phyloP scores from a whole-genome alignment of 2,888 invertebrate species.

The Synanthedon tipuliformis region DNA sequence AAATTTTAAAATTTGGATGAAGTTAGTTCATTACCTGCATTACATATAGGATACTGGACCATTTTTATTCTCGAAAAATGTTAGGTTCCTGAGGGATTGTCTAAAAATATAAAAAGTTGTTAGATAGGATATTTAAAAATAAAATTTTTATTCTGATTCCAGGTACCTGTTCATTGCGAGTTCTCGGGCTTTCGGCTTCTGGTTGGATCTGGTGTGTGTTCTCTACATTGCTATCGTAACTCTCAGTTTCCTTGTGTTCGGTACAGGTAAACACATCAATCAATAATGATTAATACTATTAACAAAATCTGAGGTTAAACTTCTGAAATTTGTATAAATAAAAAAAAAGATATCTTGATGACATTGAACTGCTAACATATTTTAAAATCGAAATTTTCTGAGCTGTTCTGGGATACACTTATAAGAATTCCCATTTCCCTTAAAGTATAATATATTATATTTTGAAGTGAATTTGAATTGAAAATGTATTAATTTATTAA shows the following conservation, averaged over 20 bases:
- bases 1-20: too few relatives aligned
- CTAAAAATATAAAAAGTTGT: neutral
- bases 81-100: too few relatives aligned
- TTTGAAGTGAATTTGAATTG: neutral
- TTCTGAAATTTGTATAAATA: too few relatives aligned
- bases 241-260: conserved; percentile 82
- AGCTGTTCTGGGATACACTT: neutral
- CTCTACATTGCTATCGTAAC: conserved; percentile 88
- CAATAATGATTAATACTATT: too few relatives aligned
- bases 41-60: too few relatives aligned
- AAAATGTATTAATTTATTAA: neutral
- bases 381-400: too few relatives aligned
- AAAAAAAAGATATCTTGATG: too few relatives aligned
- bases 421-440: neutral
- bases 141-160: conserved; percentile 8
- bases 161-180: conserved; percentile 87
- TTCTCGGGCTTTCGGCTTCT: conserved; percentile 93
- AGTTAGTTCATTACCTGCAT: neutral
- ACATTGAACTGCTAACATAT: too few relatives aligned
- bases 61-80: too few relatives aligned
- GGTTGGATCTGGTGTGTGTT: conserved; percentile 90
- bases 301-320: too few relatives aligned
- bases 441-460: neutral
- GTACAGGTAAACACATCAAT: conserved; percentile 44
- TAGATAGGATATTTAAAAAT: neutral